Evolutionary conservation across 1,140 invertebrate genomes (phyloP).

Genomic region (Magallana ariakensis): DNA sequence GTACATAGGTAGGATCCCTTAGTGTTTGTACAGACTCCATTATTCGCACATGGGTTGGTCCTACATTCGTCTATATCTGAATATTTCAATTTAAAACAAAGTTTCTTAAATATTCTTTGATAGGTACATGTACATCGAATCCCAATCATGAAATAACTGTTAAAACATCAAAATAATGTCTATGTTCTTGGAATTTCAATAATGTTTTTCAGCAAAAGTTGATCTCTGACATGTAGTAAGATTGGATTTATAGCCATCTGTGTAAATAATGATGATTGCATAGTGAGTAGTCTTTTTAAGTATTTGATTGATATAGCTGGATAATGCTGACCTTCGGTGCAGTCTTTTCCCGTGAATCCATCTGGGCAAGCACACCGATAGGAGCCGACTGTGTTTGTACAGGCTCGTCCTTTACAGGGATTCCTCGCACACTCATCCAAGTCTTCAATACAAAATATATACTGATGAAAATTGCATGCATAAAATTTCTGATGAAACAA

Average conservation of each 20-base stretch:
- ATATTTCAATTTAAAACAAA: background rate
- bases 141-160: too few relatives aligned
- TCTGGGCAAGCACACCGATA: background rate
- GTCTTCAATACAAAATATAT: background rate
- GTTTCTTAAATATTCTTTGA: background rate
- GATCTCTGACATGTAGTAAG: too few relatives aligned
- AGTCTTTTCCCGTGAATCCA: background rate
- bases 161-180: too few relatives aligned
- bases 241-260: too few relatives aligned
- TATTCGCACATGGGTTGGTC: background rate
- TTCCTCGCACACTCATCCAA: background rate
- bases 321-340: background rate
- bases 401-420: background rate
- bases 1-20: constrained; percentile 20
- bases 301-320: too few relatives aligned
- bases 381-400: background rate
- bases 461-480: too few relatives aligned
- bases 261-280: too few relatives aligned
- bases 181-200: too few relatives aligned
- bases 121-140: too few relatives aligned
- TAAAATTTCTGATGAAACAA: too few relatives aligned
- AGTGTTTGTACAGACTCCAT: constrained; percentile 40
- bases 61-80: constrained; percentile 44
- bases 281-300: too few relatives aligned
- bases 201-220: too few relatives aligned